These are phyloP conservation scores for Cheilosia variabilis DNA, from an alignment of 2,888 invertebrate species.

Conservation along the genomic window DNA sequence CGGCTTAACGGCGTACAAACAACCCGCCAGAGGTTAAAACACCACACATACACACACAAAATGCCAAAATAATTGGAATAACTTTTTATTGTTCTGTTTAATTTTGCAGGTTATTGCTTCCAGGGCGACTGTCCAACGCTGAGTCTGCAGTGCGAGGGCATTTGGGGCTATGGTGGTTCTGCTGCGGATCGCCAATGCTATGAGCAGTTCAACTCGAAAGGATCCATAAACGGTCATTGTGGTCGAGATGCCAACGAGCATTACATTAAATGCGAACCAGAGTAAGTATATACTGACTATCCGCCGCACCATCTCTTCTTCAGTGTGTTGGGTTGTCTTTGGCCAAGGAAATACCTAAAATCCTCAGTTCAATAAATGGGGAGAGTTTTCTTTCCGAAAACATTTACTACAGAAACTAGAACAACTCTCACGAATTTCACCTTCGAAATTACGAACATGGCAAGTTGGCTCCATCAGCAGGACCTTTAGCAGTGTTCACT, in stretches of 20 bases:
- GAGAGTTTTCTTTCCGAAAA: conserved; percentile 7
- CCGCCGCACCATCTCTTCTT: background rate
- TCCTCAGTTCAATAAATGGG: conserved; percentile 15
- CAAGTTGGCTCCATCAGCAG: conserved; percentile 20
- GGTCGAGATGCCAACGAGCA: conserved; percentile 91
- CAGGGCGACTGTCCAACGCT: conserved; percentile 96
- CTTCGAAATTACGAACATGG: conserved; percentile 31
- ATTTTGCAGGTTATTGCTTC: conserved; percentile 91
- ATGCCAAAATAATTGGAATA: conserved; percentile 19
- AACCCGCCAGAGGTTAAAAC: conserved; percentile 16
- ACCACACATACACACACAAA: background rate
- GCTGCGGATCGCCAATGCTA: conserved; percentile 95
- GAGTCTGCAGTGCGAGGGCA: conserved; percentile 93
- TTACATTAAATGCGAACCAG: conserved; percentile 93
- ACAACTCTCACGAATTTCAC: conserved; percentile 15
- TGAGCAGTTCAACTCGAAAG: conserved; percentile 97
- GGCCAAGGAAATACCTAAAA: conserved; percentile 18
- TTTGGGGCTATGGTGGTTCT: conserved; percentile 95
- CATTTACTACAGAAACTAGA: background rate
- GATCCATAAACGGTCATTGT: conserved; percentile 97
- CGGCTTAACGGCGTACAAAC: conserved; percentile 20
- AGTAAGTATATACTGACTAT: conserved; percentile 86
- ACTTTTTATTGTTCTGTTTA: conserved; percentile 53
- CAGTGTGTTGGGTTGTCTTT: conserved; percentile 23
- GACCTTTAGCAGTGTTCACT: background rate